A percentile compares a stretch with the other conserved stretches of the same genome.
Evolutionary conservation across 2,888 invertebrate genomes (phyloP).

Genomic region (Hydrotaea cyrtoneurina): DNA sequence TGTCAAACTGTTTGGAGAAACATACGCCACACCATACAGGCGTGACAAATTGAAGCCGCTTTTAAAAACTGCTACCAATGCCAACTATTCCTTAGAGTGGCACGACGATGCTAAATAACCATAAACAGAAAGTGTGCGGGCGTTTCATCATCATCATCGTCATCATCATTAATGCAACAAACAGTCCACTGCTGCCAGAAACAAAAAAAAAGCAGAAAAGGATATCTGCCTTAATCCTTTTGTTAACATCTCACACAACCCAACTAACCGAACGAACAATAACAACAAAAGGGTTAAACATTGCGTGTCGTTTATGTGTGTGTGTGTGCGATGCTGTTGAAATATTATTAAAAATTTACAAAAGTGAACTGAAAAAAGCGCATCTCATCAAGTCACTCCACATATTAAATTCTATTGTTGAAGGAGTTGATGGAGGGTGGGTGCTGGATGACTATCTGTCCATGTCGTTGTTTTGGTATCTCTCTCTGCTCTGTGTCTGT

Average conservation of each 20-base stretch:
- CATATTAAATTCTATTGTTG: constrained; percentile 1
- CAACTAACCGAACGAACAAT: neutral
- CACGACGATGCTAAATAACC: constrained; percentile 47
- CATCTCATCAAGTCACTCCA: constrained; percentile 55
- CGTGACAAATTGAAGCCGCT: constrained; percentile 61
- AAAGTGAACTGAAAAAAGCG: constrained; percentile 59
- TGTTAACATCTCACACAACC: constrained; percentile 55
- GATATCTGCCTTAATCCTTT: constrained; percentile 57
- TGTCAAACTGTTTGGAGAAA: constrained; percentile 61
- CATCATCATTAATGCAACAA: constrained; percentile 36
- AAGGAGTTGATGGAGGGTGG: constrained; percentile 14
- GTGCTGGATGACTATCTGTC: constrained; percentile 41
- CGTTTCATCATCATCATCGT: constrained; percentile 57
- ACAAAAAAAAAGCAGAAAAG: no score
- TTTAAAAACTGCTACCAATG: constrained; percentile 47
- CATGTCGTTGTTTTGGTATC: neutral
- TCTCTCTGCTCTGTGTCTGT: constrained; percentile 11
- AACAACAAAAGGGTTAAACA: constrained; percentile 57
- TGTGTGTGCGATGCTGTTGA: constrained; percentile 50
- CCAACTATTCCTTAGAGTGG: constrained; percentile 18
- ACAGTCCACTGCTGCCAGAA: constrained; percentile 18
- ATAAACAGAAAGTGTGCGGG: constrained; percentile 65
- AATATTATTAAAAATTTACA: constrained; percentile 62
- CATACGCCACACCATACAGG: constrained; percentile 67
- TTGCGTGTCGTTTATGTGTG: constrained; percentile 36